Evolutionary conservation across 35 echinoderm and acorn worm species (phyloP).

Genomic region (Hemicentrotus pulcherrimus): DNA sequence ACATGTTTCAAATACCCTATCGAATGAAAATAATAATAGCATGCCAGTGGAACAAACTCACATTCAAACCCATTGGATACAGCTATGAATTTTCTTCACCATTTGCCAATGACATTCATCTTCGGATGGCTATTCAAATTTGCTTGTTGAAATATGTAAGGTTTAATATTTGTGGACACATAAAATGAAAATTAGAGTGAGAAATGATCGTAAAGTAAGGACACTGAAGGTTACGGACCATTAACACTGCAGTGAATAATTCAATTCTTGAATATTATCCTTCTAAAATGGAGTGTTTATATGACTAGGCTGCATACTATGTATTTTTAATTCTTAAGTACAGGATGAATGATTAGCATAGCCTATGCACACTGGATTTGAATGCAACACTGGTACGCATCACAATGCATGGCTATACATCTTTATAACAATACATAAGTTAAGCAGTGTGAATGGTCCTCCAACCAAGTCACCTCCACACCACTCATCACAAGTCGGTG

Average conservation of each 20-base stretch:
- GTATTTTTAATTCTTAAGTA: neutral
- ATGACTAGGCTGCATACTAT: neutral
- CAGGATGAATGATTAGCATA: neutral
- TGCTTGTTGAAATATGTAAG: too few relatives aligned
- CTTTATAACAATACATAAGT: neutral
- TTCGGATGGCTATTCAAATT: too few relatives aligned
- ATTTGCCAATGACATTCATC: too few relatives aligned
- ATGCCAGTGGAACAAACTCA: too few relatives aligned
- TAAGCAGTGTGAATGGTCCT: neutral
- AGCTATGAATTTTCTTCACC: too few relatives aligned
- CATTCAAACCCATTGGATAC: too few relatives aligned
- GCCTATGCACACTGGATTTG: neutral
- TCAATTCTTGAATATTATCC: neutral
- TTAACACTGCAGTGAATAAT: neutral
- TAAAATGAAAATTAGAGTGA: too few relatives aligned
- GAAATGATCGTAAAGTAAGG: too few relatives aligned
- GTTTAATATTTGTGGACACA: too few relatives aligned
- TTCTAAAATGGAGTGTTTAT: neutral
- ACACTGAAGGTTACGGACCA: neutral
- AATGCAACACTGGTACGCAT: neutral
- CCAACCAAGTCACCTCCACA: neutral
- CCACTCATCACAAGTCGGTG: constrained; percentile 42
- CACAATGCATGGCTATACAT: neutral
- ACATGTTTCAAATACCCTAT: too few relatives aligned
- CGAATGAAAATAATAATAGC: too few relatives aligned